Evolutionary conservation across 2,113 vertebrate genomes (phyloP).

Genomic region (Mus pahari): DNA sequence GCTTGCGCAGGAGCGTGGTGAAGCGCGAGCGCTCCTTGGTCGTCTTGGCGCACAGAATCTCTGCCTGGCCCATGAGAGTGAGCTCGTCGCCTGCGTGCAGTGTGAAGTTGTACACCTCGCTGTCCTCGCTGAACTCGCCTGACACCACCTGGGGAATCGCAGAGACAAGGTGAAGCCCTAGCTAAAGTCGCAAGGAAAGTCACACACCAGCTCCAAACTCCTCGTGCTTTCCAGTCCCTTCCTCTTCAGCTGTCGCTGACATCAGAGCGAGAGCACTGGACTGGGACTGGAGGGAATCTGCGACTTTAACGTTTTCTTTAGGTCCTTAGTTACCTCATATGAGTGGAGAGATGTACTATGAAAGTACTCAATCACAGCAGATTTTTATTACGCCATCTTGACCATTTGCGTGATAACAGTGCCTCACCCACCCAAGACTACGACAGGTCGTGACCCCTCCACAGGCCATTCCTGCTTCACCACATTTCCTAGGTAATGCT

Average conservation of each 20-base stretch:
- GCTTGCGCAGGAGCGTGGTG: conserved; percentile 92
- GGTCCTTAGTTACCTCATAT: neutral
- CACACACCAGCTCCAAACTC: neutral
- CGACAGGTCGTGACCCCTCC: neutral
- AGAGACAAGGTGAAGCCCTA: neutral
- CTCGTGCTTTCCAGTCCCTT: neutral
- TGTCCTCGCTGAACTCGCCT: conserved; percentile 99
- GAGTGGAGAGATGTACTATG: neutral
- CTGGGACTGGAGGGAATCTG: neutral
- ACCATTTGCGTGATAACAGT: neutral
- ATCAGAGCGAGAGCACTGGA: neutral
- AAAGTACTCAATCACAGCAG: neutral
- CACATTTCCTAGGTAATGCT: neutral
- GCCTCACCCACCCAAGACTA: neutral
- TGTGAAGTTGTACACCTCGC: conserved; percentile 99
- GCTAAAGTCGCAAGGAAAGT: neutral
- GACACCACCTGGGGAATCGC: conserved; percentile 93
- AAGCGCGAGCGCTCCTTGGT: conserved; percentile 96
- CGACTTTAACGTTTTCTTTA: neutral
- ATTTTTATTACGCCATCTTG: neutral
- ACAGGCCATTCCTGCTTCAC: neutral
- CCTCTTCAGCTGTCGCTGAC: neutral
- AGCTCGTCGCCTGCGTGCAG: conserved; percentile 97
- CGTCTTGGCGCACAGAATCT: conserved; percentile 96
- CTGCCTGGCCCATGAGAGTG: conserved; percentile 98